These are phyloP conservation scores for Margarornis squamiger DNA, from an alignment of 2,797 vertebrate species.

Conservation along the genomic window DNA sequence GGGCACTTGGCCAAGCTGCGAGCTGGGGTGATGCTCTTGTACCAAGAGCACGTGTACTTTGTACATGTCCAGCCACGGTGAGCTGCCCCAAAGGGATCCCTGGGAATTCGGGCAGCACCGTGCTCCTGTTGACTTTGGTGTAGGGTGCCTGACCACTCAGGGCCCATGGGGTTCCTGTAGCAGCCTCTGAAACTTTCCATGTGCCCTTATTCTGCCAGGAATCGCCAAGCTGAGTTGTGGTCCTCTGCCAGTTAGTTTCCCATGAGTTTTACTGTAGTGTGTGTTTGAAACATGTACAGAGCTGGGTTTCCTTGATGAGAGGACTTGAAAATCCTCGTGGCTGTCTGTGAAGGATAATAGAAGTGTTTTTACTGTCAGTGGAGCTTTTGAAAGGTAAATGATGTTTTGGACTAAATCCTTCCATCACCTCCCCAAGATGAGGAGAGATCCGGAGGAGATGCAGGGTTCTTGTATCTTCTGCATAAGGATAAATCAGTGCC, in stretches of 20 bases:
- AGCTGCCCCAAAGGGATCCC: background rate
- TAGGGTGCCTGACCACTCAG: background rate
- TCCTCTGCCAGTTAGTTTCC: background rate
- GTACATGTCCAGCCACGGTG: background rate
- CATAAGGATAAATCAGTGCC: background rate
- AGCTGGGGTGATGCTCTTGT: background rate
- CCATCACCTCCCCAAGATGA: background rate
- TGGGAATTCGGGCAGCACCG: background rate
- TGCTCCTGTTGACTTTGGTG: background rate
- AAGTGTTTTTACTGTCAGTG: background rate
- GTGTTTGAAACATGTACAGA: background rate
- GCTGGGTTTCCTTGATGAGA: background rate
- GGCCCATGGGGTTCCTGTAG: background rate
- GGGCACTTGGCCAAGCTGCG: background rate
- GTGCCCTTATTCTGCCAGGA: background rate
- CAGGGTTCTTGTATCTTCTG: background rate
- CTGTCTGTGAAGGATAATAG: background rate
- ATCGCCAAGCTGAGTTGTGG: background rate
- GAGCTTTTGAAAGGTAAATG: background rate
- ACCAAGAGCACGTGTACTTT: background rate
- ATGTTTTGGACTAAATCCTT: background rate
- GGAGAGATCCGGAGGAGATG: accelerated
- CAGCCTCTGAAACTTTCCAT: background rate
- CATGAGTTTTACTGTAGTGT: background rate
- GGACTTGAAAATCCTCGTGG: background rate